These are phyloP conservation scores for Itoplectis maculator DNA, from an alignment of 2,888 invertebrate genomes.

Conservation along the genomic window DNA sequence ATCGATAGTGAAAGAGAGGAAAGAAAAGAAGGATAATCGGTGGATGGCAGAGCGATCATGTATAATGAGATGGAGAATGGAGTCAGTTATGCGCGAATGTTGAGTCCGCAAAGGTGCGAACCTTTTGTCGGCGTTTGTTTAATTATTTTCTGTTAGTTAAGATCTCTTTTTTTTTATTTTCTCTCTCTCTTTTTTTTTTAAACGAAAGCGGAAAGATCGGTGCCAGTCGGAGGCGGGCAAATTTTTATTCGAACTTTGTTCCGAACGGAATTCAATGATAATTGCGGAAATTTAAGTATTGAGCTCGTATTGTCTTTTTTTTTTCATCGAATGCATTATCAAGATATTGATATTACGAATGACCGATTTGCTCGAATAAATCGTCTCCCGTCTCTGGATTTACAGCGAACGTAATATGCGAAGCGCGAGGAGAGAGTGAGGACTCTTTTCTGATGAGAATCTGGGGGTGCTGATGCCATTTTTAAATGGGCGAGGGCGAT, in stretches of 20 bases:
- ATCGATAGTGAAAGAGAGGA: constrained; percentile 58
- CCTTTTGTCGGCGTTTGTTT: constrained; percentile 80
- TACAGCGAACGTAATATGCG: not conserved
- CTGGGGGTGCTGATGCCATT: constrained; percentile 64
- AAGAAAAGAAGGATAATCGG: constrained; percentile 39
- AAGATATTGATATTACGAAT: not conserved
- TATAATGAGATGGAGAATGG: constrained; percentile 59
- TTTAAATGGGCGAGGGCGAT: constrained; percentile 56
- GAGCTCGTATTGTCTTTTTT: not conserved
- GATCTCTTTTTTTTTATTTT: constrained; percentile 72
- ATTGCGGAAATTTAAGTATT: not conserved
- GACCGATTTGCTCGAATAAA: not conserved
- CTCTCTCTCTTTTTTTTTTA: constrained; percentile 31
- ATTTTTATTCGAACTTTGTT: not conserved
- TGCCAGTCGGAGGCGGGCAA: not conserved
- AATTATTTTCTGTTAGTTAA: constrained; percentile 78
- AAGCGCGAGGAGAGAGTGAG: constrained; percentile 1
- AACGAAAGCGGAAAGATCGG: constrained; percentile 17
- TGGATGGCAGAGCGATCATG: constrained; percentile 55
- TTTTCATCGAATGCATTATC: not conserved
- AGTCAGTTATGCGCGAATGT: constrained; percentile 53
- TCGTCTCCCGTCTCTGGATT: not conserved
- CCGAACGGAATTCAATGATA: not conserved
- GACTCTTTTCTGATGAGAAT: constrained; percentile 32
- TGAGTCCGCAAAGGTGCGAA: constrained; percentile 71